These are phyloP conservation scores for Ichneumoninae sp. DNA, from an alignment of 2,888 invertebrate genomes.

Conservation along the genomic window DNA sequence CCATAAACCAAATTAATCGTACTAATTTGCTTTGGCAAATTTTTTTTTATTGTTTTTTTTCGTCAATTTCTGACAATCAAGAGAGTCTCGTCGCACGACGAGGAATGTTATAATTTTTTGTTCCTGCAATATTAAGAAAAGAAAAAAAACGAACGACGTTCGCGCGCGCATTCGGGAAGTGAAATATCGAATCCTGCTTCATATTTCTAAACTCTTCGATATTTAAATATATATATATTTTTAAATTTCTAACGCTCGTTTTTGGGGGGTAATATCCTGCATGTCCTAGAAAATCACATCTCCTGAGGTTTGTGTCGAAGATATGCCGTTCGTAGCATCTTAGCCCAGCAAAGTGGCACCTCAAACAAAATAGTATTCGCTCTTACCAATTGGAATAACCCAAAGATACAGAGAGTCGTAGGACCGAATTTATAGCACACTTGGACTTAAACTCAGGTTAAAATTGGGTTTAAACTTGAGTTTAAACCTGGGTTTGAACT, in stretches of 20 bases:
- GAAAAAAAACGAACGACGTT: slow-evolving; percentile 11
- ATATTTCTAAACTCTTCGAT: slow-evolving; percentile 52
- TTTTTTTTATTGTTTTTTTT: slow-evolving; percentile 41
- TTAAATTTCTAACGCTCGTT: slow-evolving; percentile 1
- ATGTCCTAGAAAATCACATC: slow-evolving; percentile 78
- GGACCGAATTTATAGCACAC: background rate
- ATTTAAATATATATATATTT: slow-evolving; percentile 16
- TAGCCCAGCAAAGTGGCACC: slow-evolving; percentile 64
- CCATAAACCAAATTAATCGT: slow-evolving; percentile 78
- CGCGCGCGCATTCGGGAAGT: slow-evolving; percentile 45
- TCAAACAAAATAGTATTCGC: slow-evolving; percentile 42
- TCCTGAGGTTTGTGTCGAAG: slow-evolving; percentile 79
- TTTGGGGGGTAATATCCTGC: slow-evolving; percentile 22
- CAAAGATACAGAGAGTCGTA: slow-evolving; percentile 52
- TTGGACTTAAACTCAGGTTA: background rate
- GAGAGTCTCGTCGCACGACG: slow-evolving; percentile 12
- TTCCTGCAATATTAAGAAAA: slow-evolving; percentile 30
- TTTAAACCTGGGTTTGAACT: background rate
- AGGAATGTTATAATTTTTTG: slow-evolving; percentile 40
- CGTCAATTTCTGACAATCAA: slow-evolving; percentile 36
- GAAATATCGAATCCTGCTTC: slow-evolving; percentile 53
- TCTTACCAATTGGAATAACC: slow-evolving; percentile 60
- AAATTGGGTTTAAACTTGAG: background rate
- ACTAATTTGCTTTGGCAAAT: slow-evolving; percentile 57
- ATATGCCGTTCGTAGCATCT: slow-evolving; percentile 44